These are phyloP conservation scores for Trissoscelio sp. DNA, from an alignment of 2,888 invertebrate genomes.

Conservation along the genomic window DNA sequence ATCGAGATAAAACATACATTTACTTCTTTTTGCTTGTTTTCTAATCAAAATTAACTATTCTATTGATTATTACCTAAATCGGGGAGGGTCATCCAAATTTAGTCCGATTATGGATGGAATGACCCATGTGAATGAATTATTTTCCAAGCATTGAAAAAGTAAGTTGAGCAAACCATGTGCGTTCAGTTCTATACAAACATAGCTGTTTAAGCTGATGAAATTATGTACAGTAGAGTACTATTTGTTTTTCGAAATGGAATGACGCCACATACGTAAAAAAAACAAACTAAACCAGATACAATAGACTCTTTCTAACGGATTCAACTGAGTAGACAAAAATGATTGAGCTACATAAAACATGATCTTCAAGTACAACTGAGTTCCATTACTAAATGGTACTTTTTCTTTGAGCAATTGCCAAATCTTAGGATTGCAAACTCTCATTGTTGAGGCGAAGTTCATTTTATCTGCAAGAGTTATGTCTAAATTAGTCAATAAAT, in stretches of 20 bases:
- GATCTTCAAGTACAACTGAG: constrained; percentile 65
- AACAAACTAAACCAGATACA: not conserved
- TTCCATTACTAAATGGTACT: constrained; percentile 62
- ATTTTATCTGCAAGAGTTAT: constrained; percentile 68
- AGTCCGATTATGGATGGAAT: too few relatives aligned
- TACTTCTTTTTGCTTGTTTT: too few relatives aligned
- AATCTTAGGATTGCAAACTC: constrained; percentile 69
- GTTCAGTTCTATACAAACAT: constrained; percentile 20
- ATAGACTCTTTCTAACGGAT: too few relatives aligned
- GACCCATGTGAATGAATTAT: too few relatives aligned
- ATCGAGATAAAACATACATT: too few relatives aligned
- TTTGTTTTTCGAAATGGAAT: not conserved
- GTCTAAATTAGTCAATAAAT: not conserved
- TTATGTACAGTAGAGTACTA: constrained; percentile 36
- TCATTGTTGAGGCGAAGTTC: constrained; percentile 72
- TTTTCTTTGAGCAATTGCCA: constrained; percentile 60
- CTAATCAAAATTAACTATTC: too few relatives aligned
- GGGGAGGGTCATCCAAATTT: too few relatives aligned
- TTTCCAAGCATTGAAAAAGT: not conserved
- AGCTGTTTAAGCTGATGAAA: constrained; percentile 64
- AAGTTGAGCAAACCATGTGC: constrained; percentile 21
- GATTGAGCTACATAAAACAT: constrained; percentile 57
- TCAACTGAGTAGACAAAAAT: too few relatives aligned
- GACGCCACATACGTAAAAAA: constrained; percentile 1
- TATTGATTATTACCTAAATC: too few relatives aligned